A percentile compares a stretch with the other conserved stretches of the same genome.
These are phyloP conservation scores for Penaeus japonicus DNA, from an alignment of 1,140 invertebrate species.

Conservation along the genomic window DNA sequence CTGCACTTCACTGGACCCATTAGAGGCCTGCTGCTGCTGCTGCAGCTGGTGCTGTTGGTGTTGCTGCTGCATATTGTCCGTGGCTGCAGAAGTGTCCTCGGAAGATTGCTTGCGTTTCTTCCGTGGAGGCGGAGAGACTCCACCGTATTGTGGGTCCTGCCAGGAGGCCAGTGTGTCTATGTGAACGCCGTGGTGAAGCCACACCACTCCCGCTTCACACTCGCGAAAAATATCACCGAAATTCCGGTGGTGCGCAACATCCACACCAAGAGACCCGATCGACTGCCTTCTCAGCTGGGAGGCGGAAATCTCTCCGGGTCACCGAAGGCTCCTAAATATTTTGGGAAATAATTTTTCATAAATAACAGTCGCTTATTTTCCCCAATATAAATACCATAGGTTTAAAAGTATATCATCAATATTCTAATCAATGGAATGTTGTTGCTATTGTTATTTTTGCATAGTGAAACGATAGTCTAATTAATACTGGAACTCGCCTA, in stretches of 20 bases:
- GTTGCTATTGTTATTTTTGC: no score
- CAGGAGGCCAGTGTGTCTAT: slow-evolving; percentile 61
- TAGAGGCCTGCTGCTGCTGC: slow-evolving; percentile 60
- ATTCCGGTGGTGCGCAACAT: slow-evolving; percentile 35
- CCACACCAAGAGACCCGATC: slow-evolving; percentile 21
- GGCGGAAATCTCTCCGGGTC: not conserved
- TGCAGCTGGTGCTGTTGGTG: slow-evolving; percentile 8
- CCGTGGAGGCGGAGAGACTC: slow-evolving; percentile 67
- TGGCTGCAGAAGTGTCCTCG: slow-evolving; percentile 11
- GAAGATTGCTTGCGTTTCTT: slow-evolving; percentile 66
- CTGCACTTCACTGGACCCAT: slow-evolving; percentile 60
- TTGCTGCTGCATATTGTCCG: not conserved
- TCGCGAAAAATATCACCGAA: slow-evolving; percentile 30
- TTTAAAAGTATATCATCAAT: no score
- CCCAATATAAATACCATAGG: not conserved
- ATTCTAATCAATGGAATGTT: no score
- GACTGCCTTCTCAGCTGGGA: slow-evolving; percentile 31
- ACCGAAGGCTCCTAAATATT: not conserved
- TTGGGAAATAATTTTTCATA: not conserved
- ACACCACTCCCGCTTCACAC: slow-evolving; percentile 46
- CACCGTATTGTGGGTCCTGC: slow-evolving; percentile 68
- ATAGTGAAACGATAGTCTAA: no score
- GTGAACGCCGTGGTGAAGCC: slow-evolving; percentile 58
- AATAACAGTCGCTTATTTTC: not conserved
- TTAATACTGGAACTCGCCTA: slow-evolving; percentile 14